Conservation (phyloP, 64 coral and sea anemone species). For the Actinia tenebrosa region DNA sequence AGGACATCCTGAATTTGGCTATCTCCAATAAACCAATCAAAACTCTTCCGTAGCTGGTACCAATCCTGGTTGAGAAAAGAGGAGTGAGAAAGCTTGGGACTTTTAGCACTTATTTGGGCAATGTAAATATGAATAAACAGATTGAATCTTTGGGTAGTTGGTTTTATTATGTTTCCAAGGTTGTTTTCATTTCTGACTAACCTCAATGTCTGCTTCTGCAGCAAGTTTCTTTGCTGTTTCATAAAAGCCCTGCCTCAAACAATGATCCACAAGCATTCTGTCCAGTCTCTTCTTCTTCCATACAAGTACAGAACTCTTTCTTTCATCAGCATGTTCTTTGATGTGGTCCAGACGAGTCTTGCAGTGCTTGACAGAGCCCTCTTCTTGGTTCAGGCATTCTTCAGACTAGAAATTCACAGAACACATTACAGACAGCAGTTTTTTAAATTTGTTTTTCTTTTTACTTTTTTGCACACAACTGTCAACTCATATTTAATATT, state of each 20-base stretch:
- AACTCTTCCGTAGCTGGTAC: no score
- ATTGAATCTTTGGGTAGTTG: no score
- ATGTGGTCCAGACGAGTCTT: slow-evolving; percentile 80
- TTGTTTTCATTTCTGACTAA: not conserved
- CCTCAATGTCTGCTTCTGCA: slow-evolving; percentile 87
- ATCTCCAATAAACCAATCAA: no score
- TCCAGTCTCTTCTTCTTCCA: slow-evolving; percentile 97
- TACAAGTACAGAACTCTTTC: slow-evolving; percentile 75
- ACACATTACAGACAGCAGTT: not conserved
- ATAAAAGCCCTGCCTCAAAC: slow-evolving; percentile 84
- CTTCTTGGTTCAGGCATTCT: slow-evolving; percentile 88
- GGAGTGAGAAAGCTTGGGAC: no score
- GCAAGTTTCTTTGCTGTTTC: slow-evolving; percentile 89
- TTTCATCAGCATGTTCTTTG: slow-evolving; percentile 81
- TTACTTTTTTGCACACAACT: no score
- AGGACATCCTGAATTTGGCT: no score
- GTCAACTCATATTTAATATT: no score
- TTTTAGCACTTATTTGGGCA: no score
- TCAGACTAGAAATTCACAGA: slow-evolving; percentile 53
- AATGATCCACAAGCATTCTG: slow-evolving; percentile 95
- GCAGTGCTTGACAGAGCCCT: slow-evolving; percentile 77
- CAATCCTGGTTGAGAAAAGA: no score
- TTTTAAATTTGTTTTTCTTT: no score
- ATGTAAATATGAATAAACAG: no score
- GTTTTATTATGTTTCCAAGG: no score